Conservation (phyloP, 2,113 vertebrate genomes). For the Mola mola region DNA sequence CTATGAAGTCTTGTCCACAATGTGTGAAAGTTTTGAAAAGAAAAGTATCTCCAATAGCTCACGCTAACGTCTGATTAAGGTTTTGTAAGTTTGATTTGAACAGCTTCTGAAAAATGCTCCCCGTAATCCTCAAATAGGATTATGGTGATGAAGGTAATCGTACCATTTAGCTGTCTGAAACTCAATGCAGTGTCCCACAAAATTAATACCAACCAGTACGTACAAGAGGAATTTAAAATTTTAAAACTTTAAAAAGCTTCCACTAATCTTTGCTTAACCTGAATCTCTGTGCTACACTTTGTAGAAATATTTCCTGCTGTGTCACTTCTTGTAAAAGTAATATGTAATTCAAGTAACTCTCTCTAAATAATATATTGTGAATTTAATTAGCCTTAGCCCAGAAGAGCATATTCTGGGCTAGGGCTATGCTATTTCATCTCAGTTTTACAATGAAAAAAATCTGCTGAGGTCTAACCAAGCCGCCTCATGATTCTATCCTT, state of each 20-base stretch:
- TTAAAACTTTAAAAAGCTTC: conserved; percentile 16
- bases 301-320: conserved; percentile 23
- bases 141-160: conserved; percentile 19
- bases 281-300: conserved; percentile 9
- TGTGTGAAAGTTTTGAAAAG: conserved; percentile 4
- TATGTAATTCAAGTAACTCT: conserved; percentile 53
- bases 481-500: not conserved
- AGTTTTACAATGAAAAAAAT: not conserved
- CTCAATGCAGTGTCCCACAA: not conserved
- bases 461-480: not conserved
- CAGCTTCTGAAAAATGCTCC: conserved; percentile 24
- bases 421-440: not conserved
- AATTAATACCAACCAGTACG: not conserved
- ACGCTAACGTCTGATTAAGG: conserved; percentile 16
- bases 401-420: too few relatives aligned
- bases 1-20: too few relatives aligned
- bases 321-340: conserved; percentile 31
- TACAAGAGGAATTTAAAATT: conserved; percentile 2
- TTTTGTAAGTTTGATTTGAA: conserved; percentile 28
- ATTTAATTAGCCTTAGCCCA: conserved; percentile 56
- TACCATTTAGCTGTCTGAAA: conserved; percentile 14
- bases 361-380: conserved; percentile 42
- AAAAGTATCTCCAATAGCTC: not conserved
- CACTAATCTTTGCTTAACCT: conserved; percentile 30
- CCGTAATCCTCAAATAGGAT: conserved; percentile 41